phyloP scores from a whole-genome alignment of 1,140 invertebrate species.

The Drosophila sechellia region DNA sequence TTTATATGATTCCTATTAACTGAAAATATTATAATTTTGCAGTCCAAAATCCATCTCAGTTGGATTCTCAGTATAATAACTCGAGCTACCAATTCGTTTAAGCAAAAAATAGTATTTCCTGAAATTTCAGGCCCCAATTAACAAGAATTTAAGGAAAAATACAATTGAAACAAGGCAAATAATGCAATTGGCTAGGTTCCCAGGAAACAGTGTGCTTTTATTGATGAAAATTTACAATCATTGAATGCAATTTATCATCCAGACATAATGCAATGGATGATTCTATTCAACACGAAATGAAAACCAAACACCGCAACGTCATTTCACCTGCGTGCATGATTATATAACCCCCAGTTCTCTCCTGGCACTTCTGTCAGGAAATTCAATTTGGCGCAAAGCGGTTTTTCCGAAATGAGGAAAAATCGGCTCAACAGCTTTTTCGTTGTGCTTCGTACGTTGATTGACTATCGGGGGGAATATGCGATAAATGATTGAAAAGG shows the following conservation, averaged over 20 bases:
- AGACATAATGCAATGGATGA: constrained; percentile 31
- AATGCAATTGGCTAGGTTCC: background rate
- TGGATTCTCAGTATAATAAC: background rate
- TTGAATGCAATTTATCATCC: constrained; percentile 46
- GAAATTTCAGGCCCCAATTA: constrained; percentile 14
- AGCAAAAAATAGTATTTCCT: background rate
- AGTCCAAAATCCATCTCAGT: no score
- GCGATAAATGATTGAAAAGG: background rate
- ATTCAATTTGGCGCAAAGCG: constrained; percentile 66
- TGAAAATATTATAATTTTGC: background rate
- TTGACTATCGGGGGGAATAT: background rate
- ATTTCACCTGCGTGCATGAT: constrained; percentile 43
- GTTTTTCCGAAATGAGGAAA: constrained; percentile 58
- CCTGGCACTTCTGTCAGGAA: constrained; percentile 49
- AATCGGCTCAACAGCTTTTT: constrained; percentile 42
- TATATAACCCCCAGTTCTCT: constrained; percentile 4
- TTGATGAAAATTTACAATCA: constrained; percentile 19
- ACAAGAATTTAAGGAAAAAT: constrained; percentile 10
- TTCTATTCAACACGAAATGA: constrained; percentile 38
- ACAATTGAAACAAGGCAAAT: background rate
- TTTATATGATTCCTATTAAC: background rate
- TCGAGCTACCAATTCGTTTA: no score
- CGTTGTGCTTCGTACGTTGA: background rate
- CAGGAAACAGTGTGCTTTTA: background rate
- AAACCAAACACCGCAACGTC: constrained; percentile 54